A percentile compares a stretch with the other conserved stretches of the same genome.
Evolutionary conservation across 2,113 vertebrate genomes (phyloP).

Genomic region (Lontra canadensis): DNA sequence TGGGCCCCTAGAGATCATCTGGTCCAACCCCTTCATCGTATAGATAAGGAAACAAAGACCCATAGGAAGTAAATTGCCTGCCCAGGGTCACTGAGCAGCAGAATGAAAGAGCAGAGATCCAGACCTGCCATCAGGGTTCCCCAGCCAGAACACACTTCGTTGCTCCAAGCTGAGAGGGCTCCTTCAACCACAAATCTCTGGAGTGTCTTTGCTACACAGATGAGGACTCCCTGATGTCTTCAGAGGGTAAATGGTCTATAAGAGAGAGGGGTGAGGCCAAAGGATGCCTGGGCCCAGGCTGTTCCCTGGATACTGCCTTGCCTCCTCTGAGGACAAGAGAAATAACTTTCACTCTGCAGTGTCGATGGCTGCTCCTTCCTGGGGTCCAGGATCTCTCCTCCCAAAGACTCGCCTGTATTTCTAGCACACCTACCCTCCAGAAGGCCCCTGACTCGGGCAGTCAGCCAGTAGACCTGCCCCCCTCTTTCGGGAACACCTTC

Average conservation of each 20-base stretch:
- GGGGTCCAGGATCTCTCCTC: background rate
- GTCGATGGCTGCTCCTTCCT: background rate
- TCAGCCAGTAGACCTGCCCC: background rate
- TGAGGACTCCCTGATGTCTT: background rate
- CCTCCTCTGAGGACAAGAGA: background rate
- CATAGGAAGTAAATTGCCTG: background rate
- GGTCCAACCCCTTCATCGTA: background rate
- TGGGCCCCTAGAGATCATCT: background rate
- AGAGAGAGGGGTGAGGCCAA: background rate
- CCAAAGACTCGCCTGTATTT: background rate
- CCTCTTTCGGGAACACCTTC: background rate
- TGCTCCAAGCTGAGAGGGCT: background rate
- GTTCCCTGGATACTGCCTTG: background rate
- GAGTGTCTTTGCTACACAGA: background rate
- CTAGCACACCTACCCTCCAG: background rate
- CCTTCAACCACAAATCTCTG: background rate
- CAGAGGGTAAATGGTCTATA: background rate
- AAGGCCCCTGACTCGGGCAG: background rate
- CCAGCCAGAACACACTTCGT: background rate
- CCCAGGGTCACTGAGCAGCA: background rate
- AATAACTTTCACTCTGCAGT: background rate
- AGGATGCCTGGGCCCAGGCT: background rate
- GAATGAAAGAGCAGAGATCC: background rate
- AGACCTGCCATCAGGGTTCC: background rate
- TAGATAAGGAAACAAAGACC: conserved; percentile 3